Evolutionary conservation across 2,113 vertebrate genomes (phyloP).

Genomic region (Shinisaurus crocodilurus): DNA sequence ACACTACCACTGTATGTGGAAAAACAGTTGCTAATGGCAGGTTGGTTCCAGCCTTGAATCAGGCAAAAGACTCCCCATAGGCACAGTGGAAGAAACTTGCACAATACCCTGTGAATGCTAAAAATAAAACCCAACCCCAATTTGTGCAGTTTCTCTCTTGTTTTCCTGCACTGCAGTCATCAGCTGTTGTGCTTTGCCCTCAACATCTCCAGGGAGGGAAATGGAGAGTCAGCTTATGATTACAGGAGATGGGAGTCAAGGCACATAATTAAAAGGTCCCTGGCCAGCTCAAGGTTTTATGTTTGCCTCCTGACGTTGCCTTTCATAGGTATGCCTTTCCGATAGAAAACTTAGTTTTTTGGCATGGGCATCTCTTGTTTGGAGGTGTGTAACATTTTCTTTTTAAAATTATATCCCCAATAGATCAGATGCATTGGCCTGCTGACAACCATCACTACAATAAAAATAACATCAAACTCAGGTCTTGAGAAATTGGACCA

Average conservation of each 20-base stretch:
- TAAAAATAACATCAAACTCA: not conserved
- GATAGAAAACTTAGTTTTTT: not conserved
- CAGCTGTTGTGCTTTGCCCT: rapidly evolving
- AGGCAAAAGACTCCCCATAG: not conserved
- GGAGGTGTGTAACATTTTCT: not conserved
- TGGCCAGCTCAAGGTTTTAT: not conserved
- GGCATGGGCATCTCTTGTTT: not conserved
- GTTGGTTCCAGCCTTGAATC: not conserved
- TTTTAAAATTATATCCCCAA: not conserved
- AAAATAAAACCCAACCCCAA: rapidly evolving
- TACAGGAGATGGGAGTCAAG: not conserved
- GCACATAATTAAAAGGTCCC: not conserved
- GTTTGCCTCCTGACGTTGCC: not conserved
- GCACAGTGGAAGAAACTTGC: not conserved
- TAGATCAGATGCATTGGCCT: not conserved
- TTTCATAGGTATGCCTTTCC: not conserved
- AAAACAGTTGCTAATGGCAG: not conserved
- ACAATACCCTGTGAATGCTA: rapidly evolving
- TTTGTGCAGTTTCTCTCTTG: not conserved
- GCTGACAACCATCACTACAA: too few relatives aligned
- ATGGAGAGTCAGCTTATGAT: not conserved
- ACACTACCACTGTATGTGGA: too few relatives aligned
- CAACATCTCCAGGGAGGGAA: rapidly evolving
- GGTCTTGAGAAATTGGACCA: not conserved
- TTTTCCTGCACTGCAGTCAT: rapidly evolving